Evolutionary conservation across 2,888 invertebrate genomes (phyloP).

Genomic region (Hanleya hanleyi): DNA sequence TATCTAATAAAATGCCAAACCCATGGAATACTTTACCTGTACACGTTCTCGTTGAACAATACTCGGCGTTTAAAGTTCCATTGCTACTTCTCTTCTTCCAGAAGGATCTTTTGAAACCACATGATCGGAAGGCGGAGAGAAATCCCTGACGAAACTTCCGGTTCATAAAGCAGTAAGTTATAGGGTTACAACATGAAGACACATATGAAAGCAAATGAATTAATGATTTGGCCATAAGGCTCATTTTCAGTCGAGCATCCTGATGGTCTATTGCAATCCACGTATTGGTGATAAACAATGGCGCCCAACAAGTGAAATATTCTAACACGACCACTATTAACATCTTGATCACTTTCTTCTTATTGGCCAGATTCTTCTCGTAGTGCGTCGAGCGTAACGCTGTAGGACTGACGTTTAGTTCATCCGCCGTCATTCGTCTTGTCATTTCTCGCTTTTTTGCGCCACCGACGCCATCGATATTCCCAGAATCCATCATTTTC

Average conservation of each 20-base stretch:
- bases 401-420: not conserved
- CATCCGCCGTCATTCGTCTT: not conserved
- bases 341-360: constrained; percentile 78
- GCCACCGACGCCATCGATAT: not conserved
- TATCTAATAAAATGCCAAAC: not conserved
- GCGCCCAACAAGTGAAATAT: constrained; percentile 94
- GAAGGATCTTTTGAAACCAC: not conserved
- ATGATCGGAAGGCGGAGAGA: constrained; percentile 78
- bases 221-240: constrained; percentile 76
- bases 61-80: not conserved
- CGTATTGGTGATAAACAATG: constrained; percentile 86
- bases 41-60: not conserved
- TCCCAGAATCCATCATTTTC: constrained; percentile 81
- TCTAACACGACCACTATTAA: constrained; percentile 89
- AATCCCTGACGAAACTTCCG: constrained; percentile 86
- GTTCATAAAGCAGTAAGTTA: constrained; percentile 94
- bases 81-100: not conserved
- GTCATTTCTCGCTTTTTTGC: not conserved
- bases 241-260: constrained; percentile 70
- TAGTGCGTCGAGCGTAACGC: constrained; percentile 78
- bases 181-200: constrained; percentile 89
- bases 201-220: constrained; percentile 86
- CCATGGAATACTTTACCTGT: not conserved
- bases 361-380: constrained; percentile 82
- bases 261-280: constrained; percentile 79